Evolutionary conservation across 2,888 invertebrate genomes (phyloP), one percentile per base, ranked within the genome.

Genomic region (Nomada ruficornis): DNA sequence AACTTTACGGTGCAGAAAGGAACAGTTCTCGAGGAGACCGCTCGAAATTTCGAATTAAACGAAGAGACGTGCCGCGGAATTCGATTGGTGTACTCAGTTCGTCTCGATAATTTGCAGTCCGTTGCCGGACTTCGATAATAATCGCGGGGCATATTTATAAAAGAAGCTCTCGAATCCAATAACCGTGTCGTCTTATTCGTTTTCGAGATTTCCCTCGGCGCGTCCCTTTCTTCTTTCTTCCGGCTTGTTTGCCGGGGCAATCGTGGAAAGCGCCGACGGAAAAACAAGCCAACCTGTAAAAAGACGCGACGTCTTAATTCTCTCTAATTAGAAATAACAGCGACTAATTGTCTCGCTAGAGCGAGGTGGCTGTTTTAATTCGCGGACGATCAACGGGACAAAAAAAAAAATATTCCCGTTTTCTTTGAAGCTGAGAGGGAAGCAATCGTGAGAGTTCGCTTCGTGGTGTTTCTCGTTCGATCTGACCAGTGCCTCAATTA

Each of bases 61-160:
- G 75, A 64, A 44, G 83, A 80, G 83, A 85, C 87, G 87, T 89
- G 86, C 77, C 71, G 75, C 63, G 70, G 88, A 87, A 89, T 88
- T 86, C 78, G 78, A 76, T 84, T 74, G 76, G 64, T 75, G 76
- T 82, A 77, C 74, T 77, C 84, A 77, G 71, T 72, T 36, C 80
- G 81, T 83, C 86, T 75, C 82, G 82, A 78, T 89, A 86, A 89
- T 87, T 89, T 87, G 83, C 83, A 83, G 87, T 82, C 78, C 83
- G 62, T 72, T 68, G 80, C 65, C 54, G 81, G 78, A 67, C 78
- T 78, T 84, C 89, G 67, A 69, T 89, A 87, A 88, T 87, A 86
- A 88, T 77, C 86, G 73, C 54, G 73, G 65, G 36, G 80, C 76
- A 74, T 77, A 88, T 86, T 88, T 87, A 88, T 79, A 76, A 78